Percentiles rank a stretch among this genome's conserved stretches.
phyloP scores from a whole-genome alignment of 2,113 vertebrate species.

The Morphnarchus princeps region DNA sequence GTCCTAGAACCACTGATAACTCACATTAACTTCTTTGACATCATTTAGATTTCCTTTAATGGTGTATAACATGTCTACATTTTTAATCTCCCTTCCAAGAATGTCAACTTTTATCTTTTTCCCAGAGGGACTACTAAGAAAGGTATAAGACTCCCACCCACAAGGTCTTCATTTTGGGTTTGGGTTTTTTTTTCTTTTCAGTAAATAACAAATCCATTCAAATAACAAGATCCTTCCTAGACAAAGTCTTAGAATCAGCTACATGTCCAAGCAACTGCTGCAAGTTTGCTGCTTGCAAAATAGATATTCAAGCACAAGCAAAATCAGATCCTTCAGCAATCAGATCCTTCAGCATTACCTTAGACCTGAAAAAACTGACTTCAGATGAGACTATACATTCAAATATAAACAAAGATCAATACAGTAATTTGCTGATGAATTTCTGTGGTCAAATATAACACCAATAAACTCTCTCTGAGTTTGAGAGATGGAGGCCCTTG shows the following conservation, averaged over 20 bases:
- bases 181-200: not conserved
- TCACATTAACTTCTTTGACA: not conserved
- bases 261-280: not conserved
- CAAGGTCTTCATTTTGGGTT: no score
- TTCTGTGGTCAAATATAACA: not conserved
- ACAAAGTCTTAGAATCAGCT: not conserved
- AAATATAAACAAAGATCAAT: not conserved
- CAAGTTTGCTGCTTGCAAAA: not conserved
- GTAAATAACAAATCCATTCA: not conserved
- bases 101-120: not conserved
- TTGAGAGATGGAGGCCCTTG: not conserved
- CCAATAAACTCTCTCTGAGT: not conserved
- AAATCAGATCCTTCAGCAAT: not conserved
- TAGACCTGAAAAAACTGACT: not conserved
- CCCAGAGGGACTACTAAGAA: no score
- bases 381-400: not conserved
- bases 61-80: not conserved
- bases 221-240: not conserved
- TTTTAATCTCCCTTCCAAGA: not conserved
- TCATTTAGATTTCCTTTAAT: not conserved
- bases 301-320: not conserved
- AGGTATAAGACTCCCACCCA: not conserved
- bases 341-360: not conserved
- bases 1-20: not conserved
- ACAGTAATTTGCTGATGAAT: constrained; percentile 8